Base-by-base conservation (phyloP, 1,140 invertebrate genomes). In the Calosoma granatense region DNA sequence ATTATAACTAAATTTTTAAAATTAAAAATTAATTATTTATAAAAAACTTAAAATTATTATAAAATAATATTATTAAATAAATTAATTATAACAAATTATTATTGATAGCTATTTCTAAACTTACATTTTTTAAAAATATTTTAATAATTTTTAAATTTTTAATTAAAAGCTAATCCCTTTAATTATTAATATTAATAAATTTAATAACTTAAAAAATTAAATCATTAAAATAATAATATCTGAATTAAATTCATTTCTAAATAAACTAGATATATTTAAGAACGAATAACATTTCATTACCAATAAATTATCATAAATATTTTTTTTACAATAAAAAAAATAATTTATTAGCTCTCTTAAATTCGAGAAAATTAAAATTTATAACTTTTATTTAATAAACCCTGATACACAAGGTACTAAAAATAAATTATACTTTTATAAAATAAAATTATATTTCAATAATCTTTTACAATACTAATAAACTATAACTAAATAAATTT, bases 221-320 rank as follows among this genome's bases (percentile, higher is more conserved):
- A n/a, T n/a, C n/a, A n/a, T n/a, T n/a, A n/a, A n/a, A n/a, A n/a
- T 68, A 61, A 66, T 67, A 70, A 69, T 64, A 63, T 66, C 63
- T 69, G 72, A 78, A 79, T 80, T 77, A 71, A 74, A 78, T 74
- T 79, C 72, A 74, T 76, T 78, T 80, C 67, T 74, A 70, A 75
- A 76, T 77, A 74, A 82, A 82, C 74, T 77, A 82, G 77, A 81
- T 81, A 82, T 78, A 70, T 70, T 75, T 70, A 74, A 75, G 77
- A 72, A 73, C 75, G 77, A 76, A 69, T 78, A 78, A 78, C 71
- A 74, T 82, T 74, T 83, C 71, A 79, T 73, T 75, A 69, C 76
- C 62, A 80, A 76, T 72, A 69, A 67, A 70, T 64, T 74, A 77
- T 79, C 76, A n/a, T 69, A 72, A 75, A 77, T 78, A 76, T 67